These are phyloP conservation scores for Cochlearius cochlearius DNA, from an alignment of 2,113 vertebrate species.

Conservation along the genomic window DNA sequence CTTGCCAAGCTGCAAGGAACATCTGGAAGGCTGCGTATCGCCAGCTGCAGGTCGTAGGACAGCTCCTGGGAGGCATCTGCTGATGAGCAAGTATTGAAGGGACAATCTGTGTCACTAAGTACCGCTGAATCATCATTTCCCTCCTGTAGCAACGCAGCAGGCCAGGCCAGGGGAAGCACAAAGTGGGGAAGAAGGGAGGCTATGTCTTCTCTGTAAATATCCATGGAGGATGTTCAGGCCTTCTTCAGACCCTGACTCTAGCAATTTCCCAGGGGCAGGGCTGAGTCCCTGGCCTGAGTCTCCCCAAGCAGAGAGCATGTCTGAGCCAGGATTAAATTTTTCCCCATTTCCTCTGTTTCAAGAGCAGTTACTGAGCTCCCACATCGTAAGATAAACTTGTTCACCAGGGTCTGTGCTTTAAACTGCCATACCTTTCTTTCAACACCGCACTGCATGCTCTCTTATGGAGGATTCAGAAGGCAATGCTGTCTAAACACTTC, in stretches of 20 bases:
- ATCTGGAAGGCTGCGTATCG: not conserved
- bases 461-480: not conserved
- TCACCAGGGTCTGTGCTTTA: not conserved
- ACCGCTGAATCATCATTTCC: not conserved
- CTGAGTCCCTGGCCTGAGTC: not conserved
- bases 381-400: not conserved
- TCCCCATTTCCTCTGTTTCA: not conserved
- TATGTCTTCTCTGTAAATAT: not conserved
- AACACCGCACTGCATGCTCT: accelerated
- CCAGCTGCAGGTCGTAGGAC: not conserved
- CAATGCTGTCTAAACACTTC: not conserved
- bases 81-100: not conserved
- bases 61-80: not conserved
- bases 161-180: not conserved
- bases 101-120: not conserved
- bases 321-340: not conserved
- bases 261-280: not conserved
- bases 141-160: not conserved
- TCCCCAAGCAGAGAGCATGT: not conserved
- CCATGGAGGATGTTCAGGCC: not conserved
- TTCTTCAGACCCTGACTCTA: not conserved
- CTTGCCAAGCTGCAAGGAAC: not conserved
- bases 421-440: not conserved
- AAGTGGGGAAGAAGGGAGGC: not conserved
- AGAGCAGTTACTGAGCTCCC: not conserved